These are phyloP conservation scores for Tipula vernalis DNA, from an alignment of 2,888 invertebrate species.

Conservation along the genomic window DNA sequence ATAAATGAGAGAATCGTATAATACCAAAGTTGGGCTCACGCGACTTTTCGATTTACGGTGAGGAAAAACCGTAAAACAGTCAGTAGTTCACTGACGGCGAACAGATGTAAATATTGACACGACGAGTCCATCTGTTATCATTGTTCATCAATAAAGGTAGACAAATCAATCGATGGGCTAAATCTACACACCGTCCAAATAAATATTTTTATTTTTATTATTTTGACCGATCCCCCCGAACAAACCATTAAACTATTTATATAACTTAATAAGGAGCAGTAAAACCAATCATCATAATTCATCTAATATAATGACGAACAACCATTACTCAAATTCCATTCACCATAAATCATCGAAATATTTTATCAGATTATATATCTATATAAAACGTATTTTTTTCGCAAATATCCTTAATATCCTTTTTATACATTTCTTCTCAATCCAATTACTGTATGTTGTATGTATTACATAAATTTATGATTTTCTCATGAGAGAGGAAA, in stretches of 20 bases:
- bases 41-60: no score
- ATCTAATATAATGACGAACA: background rate
- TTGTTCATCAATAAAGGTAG: no score
- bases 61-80: no score
- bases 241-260: background rate
- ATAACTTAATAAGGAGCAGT: background rate
- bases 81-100: no score
- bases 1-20: no score
- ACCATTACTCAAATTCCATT: background rate
- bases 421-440: conserved; percentile 7
- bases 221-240: background rate
- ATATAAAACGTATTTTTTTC: background rate
- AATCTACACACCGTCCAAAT: background rate
- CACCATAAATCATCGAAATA: conserved; percentile 4
- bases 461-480: background rate
- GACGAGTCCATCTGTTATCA: no score
- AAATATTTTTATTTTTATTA: background rate
- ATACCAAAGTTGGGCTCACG: no score
- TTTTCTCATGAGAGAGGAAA: background rate
- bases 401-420: background rate
- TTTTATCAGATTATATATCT: background rate
- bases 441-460: background rate
- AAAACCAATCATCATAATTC: conserved; percentile 4
- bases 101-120: no score
- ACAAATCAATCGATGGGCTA: background rate